These are phyloP conservation scores for Vulpes lagopus DNA, from an alignment of 2,113 vertebrate species.

Conservation along the genomic window DNA sequence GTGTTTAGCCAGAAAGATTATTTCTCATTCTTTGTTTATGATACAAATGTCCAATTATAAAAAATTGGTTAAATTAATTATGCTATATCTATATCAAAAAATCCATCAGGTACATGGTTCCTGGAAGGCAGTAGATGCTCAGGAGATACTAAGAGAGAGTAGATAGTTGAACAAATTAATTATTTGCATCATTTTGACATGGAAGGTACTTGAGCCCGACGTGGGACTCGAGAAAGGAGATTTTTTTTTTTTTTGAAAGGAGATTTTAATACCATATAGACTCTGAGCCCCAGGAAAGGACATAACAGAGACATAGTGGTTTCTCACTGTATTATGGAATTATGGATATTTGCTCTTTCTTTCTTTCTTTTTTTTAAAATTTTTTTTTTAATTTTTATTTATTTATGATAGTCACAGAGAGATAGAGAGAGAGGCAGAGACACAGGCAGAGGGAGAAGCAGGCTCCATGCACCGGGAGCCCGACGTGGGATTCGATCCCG, in stretches of 20 bases:
- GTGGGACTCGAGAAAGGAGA: too few relatives aligned
- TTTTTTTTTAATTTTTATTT: background rate
- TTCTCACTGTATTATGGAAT: background rate
- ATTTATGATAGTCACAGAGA: too few relatives aligned
- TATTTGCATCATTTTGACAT: background rate
- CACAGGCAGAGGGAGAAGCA: too few relatives aligned
- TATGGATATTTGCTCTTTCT: background rate
- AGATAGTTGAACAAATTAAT: background rate
- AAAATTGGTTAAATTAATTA: background rate
- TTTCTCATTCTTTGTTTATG: conserved; percentile 25
- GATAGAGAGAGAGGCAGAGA: too few relatives aligned
- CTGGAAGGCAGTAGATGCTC: background rate
- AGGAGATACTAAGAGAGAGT: background rate
- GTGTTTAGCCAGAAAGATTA: background rate
- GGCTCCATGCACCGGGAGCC: too few relatives aligned
- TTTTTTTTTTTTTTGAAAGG: background rate
- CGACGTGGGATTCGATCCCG: too few relatives aligned
- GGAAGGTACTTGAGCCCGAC: too few relatives aligned
- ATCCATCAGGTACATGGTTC: background rate
- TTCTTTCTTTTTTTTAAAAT: background rate
- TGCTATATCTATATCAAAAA: background rate
- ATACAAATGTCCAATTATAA: background rate
- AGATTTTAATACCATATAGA: too few relatives aligned
- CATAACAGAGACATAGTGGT: background rate
- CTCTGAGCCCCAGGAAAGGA: background rate